Base-by-base conservation (phyloP, 2,113 vertebrate species). In the Nycticorax nycticorax region DNA sequence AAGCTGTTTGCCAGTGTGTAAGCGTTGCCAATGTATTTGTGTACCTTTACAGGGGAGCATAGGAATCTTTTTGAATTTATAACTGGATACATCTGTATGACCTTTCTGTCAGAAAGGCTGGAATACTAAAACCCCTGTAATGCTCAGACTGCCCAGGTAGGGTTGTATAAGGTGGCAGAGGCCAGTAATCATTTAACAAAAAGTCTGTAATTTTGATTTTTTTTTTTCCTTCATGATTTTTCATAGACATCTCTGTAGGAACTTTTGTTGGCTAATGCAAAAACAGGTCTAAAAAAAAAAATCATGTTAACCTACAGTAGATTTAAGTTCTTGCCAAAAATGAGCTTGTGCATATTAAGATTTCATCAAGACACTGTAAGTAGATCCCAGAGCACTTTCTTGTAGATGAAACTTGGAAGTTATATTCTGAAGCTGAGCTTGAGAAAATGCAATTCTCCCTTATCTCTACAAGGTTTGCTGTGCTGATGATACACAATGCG, bases 301-400 rank as follows among this genome's bases (percentile, higher is more conserved):
- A 22, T 19, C 27, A 10, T 85, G 66, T 92, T 82, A 37, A 37
- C 60, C 28, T 89, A 53, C 26, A 57, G 50, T 41, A 96, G 57
- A 48, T 48, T 94, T 72, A 10, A 72, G 52, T 85, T 96, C n/a
- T 4, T 95, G 84, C 81, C 85, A 92, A 90, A 97, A 96, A 90
- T 83, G 33, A 72, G n/a, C 67, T 96, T 91, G 18, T 63, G 14
- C 72, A 82, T 92, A 88, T 95, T 94, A 93, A 95, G 88, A 89
- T 33, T 67, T 47, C 88, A n/a, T 80, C 30, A 95, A 43, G 27
- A 57, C 41, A 27, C 53, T 96, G 66, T 84, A 94, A 96, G 79
- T 21, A 88, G 87, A 76, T 85, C 8, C 59, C 53, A 82, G 48
- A 64, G 78, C 14, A 62, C 20, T 72, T 97, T 80, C 37, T 84